These are phyloP conservation scores for Mormyrus iriodes DNA, from an alignment of 2,113 vertebrate genomes.

Conservation along the genomic window DNA sequence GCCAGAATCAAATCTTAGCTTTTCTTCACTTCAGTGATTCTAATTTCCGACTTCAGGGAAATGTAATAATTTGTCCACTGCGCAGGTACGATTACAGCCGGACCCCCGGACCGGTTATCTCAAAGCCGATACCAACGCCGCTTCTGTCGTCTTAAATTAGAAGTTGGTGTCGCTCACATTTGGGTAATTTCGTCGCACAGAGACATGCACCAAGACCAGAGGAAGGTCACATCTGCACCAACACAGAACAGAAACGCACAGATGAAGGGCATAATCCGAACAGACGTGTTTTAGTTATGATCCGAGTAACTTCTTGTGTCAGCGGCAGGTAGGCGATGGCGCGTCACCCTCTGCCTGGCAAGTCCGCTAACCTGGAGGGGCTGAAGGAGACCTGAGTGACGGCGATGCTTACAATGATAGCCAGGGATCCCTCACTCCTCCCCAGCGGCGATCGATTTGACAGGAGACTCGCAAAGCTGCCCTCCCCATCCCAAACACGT, in stretches of 20 bases:
- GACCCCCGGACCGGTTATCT: conserved; percentile 22
- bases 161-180: conserved; percentile 30
- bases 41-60: conserved; percentile 36
- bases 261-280: conserved; percentile 48
- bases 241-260: conserved; percentile 34
- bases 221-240: conserved; percentile 12
- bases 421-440: conserved; percentile 58
- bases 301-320: conserved; percentile 43
- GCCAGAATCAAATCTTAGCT: conserved; percentile 35
- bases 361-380: conserved; percentile 41
- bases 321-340: conserved; percentile 21
- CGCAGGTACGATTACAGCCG: conserved; percentile 17
- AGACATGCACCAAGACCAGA: conserved; percentile 29
- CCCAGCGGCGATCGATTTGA: conserved; percentile 67
- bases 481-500: conserved; percentile 66
- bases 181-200: conserved; percentile 27
- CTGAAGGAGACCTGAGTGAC: conserved; percentile 53
- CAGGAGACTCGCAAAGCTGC: conserved; percentile 60
- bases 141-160: conserved; percentile 28
- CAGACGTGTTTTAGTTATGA: conserved; percentile 27
- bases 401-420: conserved; percentile 56
- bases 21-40: conserved; percentile 46
- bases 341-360: conserved; percentile 23
- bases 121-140: conserved; percentile 23
- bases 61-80: conserved; percentile 43